These are phyloP conservation scores for Umimayanthus kanabou DNA, from an alignment of 92 coral and sea anemone genomes.

Conservation along the genomic window DNA sequence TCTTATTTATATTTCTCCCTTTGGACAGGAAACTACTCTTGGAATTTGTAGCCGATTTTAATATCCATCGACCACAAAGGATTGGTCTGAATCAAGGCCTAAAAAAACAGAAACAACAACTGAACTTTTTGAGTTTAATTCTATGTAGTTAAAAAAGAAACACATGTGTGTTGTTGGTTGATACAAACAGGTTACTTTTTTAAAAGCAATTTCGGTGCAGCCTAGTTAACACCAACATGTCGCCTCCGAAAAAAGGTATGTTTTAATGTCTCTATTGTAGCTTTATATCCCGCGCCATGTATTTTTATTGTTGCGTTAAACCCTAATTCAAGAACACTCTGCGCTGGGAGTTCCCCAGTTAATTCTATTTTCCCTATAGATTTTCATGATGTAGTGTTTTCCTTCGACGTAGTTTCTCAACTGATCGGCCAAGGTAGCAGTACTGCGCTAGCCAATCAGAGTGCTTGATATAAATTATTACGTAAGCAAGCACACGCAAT, in stretches of 20 bases:
- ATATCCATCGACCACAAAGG: not conserved
- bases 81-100: not conserved
- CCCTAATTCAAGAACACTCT: not conserved
- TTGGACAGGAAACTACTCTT: constrained; percentile 15
- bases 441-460: constrained; percentile 69
- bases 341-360: constrained; percentile 28
- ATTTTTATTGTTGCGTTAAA: not conserved
- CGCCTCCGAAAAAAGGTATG: not conserved
- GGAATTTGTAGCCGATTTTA: not conserved
- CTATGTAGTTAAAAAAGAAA: not conserved
- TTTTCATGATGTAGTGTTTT: constrained; percentile 21
- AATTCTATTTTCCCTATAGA: not conserved
- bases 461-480: constrained; percentile 53
- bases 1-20: not conserved
- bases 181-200: not conserved
- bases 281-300: not conserved
- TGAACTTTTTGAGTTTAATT: not conserved
- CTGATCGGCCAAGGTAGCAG: constrained; percentile 21
- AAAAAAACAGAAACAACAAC: not conserved
- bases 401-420: not conserved
- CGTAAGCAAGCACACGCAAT: constrained; percentile 94
- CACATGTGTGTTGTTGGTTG: not conserved
- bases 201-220: constrained; percentile 7
- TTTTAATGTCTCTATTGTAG: not conserved
- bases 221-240: not conserved